These are phyloP conservation scores for Melangyna quadrimaculata DNA, from an alignment of 2,888 invertebrate species.

Conservation along the genomic window DNA sequence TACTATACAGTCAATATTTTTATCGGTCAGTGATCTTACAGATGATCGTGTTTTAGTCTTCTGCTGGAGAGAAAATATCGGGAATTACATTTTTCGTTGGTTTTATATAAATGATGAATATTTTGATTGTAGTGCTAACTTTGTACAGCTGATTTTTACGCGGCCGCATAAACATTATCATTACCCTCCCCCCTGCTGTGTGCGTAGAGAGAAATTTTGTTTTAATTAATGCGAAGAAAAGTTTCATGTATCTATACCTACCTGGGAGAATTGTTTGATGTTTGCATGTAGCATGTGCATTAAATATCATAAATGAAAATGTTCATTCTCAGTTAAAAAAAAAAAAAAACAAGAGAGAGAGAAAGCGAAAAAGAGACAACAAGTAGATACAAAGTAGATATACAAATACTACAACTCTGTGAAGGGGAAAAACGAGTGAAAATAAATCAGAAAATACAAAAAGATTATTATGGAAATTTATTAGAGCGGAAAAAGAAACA, in stretches of 20 bases:
- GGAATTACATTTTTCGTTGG: background rate
- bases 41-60: constrained; percentile 14
- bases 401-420: background rate
- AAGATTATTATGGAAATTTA: constrained; percentile 67
- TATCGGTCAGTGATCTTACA: constrained; percentile 60
- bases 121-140: constrained; percentile 18
- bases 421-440: constrained; percentile 44
- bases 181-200: background rate
- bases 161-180: too few species aligned
- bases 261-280: background rate
- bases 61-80: constrained; percentile 36
- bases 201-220: constrained; percentile 25
- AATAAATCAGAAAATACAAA: constrained; percentile 38
- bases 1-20: background rate
- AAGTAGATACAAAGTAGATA: background rate
- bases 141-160: constrained; percentile 51
- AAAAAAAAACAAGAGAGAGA: background rate
- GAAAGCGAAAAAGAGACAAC: background rate
- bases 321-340: background rate
- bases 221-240: constrained; percentile 33
- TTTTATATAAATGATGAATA: background rate
- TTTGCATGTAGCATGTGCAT: constrained; percentile 7
- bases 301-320: constrained; percentile 13
- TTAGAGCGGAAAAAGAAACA: constrained; percentile 68
- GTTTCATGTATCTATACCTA: background rate